A percentile compares a stretch with the other conserved stretches of the same genome.
phyloP scores from a whole-genome alignment of 2,113 vertebrate species.

The Calidris pygmaea region DNA sequence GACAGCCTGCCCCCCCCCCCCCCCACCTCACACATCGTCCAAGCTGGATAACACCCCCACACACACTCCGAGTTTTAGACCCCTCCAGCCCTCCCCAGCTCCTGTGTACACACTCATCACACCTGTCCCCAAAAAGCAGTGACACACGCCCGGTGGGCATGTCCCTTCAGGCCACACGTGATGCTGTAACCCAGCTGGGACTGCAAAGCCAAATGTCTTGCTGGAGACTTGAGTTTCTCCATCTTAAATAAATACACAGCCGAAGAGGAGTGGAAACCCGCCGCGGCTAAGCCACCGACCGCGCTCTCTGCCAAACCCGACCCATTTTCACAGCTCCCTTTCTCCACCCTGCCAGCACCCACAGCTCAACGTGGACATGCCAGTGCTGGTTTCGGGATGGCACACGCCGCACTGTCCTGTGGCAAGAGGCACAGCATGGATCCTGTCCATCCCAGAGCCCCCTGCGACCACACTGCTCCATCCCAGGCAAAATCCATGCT shows the following conservation, averaged over 20 bases:
- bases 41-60: rapidly evolving
- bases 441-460: not conserved
- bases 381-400: not conserved
- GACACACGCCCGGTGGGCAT: not conserved
- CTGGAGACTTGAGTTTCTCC: not conserved
- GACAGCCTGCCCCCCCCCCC: not conserved
- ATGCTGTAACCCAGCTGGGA: not conserved
- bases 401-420: rapidly evolving
- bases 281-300: rapidly evolving
- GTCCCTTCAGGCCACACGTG: not conserved
- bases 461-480: not conserved
- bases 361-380: rapidly evolving
- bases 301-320: rapidly evolving
- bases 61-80: not conserved
- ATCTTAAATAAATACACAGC: not conserved
- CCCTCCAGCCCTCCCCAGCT: not conserved
- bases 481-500: not conserved
- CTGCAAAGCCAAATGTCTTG: not conserved
- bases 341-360: not conserved
- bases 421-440: not conserved
- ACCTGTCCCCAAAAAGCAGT: not conserved
- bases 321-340: not conserved
- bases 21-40: not conserved
- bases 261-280: not conserved
- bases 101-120: not conserved